A percentile compares a stretch with the other conserved stretches of the same genome.
Conservation (phyloP, 2,797 vertebrate genomes). For the Mormyrus proboscirostris region DNA sequence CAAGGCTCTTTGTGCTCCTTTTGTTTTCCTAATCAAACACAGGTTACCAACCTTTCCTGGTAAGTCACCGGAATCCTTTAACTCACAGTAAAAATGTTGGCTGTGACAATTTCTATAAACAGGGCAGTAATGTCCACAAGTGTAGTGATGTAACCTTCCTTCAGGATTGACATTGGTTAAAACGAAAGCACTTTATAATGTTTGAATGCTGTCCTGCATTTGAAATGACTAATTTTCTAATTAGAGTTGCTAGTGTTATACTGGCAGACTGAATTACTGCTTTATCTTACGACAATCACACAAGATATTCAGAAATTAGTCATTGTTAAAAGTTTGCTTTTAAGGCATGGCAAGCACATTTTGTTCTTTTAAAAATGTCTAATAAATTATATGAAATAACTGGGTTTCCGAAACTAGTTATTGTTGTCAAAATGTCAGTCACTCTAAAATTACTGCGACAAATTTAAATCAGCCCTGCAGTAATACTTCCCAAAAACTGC, state of each 20-base stretch:
- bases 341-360: background rate
- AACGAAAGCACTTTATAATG: conserved; percentile 16
- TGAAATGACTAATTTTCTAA: conserved; percentile 2
- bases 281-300: background rate
- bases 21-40: background rate
- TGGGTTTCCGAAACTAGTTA: background rate
- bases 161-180: conserved; percentile 8
- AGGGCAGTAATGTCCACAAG: conserved; percentile 23
- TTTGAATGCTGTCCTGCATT: conserved; percentile 1
- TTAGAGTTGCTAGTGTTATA: background rate
- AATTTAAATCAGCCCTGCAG: background rate
- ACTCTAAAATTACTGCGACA: background rate
- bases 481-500: background rate
- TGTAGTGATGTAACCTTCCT: conserved; percentile 39
- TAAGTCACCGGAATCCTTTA: background rate
- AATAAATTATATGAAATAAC: conserved; percentile 9
- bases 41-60: background rate
- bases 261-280: background rate
- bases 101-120: conserved; percentile 18
- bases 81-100: conserved; percentile 13
- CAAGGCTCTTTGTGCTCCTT: background rate
- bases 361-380: background rate
- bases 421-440: background rate
- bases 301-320: background rate
- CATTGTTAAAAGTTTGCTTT: background rate